Conservation (phyloP, 2,888 invertebrate genomes). For the Calliopum simillimum region DNA sequence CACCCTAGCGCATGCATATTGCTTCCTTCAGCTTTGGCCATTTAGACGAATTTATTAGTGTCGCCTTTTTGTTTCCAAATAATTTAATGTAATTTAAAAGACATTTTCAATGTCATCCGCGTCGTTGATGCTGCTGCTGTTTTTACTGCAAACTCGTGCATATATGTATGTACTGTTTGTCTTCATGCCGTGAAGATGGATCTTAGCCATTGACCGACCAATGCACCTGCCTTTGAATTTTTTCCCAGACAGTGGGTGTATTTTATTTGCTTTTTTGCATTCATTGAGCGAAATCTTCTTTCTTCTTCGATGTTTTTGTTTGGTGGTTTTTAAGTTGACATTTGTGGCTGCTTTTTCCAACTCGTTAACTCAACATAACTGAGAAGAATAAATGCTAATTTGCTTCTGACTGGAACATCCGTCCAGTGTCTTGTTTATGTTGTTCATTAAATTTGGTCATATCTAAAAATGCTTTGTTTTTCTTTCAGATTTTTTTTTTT, state of each 20-base stretch:
- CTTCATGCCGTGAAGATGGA: not conserved
- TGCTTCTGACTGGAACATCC: conserved; percentile 27
- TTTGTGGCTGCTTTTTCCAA: conserved; percentile 8
- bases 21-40: conserved; percentile 19
- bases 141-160: too few relatives aligned
- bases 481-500: too few relatives aligned
- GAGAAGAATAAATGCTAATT: conserved; percentile 40
- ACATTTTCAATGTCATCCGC: conserved; percentile 43
- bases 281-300: not conserved
- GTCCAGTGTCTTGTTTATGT: not conserved
- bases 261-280: conserved; percentile 16
- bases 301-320: not conserved
- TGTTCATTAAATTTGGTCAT: too few relatives aligned
- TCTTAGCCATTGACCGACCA: conserved; percentile 5
- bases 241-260: conserved; percentile 30
- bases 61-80: conserved; percentile 48
- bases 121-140: conserved; percentile 22
- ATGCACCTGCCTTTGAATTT: conserved; percentile 10
- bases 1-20: conserved; percentile 28
- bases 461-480: too few relatives aligned
- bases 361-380: conserved; percentile 28
- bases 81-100: conserved; percentile 54
- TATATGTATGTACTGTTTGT: not conserved
- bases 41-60: conserved; percentile 44
- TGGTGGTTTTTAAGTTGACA: conserved; percentile 25